phyloP scores from a whole-genome alignment of 2,113 vertebrate species.

The Diadophis punctatus region DNA sequence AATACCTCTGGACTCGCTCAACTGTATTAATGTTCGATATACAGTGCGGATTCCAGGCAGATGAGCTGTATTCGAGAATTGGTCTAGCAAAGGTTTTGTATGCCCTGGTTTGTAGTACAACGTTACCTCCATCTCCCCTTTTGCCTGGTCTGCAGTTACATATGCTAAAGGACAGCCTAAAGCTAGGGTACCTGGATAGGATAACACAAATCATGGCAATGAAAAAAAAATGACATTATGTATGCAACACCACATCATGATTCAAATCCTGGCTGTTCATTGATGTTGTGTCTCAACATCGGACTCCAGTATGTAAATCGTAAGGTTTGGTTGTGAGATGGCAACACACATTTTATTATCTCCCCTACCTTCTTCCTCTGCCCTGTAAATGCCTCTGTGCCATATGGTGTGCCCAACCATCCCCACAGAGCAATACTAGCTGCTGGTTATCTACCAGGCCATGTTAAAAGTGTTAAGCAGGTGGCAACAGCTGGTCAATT shows the following conservation, averaged over 20 bases:
- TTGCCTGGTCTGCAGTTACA: background rate
- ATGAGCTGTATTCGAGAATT: too few species aligned
- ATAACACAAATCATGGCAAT: background rate
- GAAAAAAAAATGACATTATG: background rate
- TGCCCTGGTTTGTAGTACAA: too few species aligned
- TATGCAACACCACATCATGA: background rate
- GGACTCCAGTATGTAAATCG: background rate
- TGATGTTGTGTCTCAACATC: background rate
- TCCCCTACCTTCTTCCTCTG: background rate
- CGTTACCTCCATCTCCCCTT: background rate
- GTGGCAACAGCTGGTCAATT: background rate
- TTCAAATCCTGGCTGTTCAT: background rate
- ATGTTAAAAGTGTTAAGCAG: background rate
- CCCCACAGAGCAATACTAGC: background rate
- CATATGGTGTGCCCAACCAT: background rate
- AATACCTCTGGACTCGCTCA: too few species aligned
- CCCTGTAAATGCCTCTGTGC: background rate
- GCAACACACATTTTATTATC: background rate
- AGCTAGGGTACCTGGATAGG: background rate
- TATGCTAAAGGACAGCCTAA: background rate
- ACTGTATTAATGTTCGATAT: too few species aligned
- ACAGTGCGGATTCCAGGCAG: too few species aligned
- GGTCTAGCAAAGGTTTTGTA: too few species aligned
- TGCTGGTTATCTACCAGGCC: background rate
- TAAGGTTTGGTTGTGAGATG: background rate